Base-by-base conservation (phyloP, 1,140 invertebrate species). In the Anastrepha obliqua region DNA sequence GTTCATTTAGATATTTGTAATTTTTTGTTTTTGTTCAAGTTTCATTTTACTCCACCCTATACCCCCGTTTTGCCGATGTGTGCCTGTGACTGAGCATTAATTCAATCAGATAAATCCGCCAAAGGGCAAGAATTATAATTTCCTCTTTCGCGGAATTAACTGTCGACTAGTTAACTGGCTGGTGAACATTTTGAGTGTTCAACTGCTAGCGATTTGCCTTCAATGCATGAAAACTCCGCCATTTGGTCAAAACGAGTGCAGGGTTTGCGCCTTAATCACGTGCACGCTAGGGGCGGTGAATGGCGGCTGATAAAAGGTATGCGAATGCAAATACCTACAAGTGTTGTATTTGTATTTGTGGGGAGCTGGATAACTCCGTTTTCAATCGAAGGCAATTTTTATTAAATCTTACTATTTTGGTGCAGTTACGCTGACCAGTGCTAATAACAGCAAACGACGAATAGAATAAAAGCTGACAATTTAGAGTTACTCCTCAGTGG, bases 41-140 rank as follows among this genome's bases (percentile, higher is more conserved):
- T 62, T 62, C 60, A 4, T 9, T 62, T n/a, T 62, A 62, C 60
- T 62, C 13, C 13, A 62, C n/a, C 4, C 13, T 13, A 62, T 5
- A 17, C 15, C 4, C 60, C 15, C 60, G 8, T n/a, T 13, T 62
- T 29, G 29, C 29, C 29, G 44, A 20, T n/a, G 15, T 51, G 70
- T n/a, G 70, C 0, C n/a, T 55, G 74, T 55, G 65, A 89, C 88
- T 91, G 90, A 90, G 92, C 91, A 91, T 92, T 92, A 92, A 92
- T 92, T 92, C 91, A 92, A 92, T 92, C 91, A 90, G 91, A 92
- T 92, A 92, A 92, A 90, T 89, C 90, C 90, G 91, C 91, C 91
- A 91, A 92, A 92, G 91, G 91, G 91, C 91, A 92, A 90, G 90
- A 92, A 92, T 91, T 92, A 92, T 92, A 92, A 92, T 92, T 92